Evolutionary conservation across 2,113 vertebrate genomes (phyloP), one percentile per base, ranked within the genome.

Genomic region (Mobula hypostoma): DNA sequence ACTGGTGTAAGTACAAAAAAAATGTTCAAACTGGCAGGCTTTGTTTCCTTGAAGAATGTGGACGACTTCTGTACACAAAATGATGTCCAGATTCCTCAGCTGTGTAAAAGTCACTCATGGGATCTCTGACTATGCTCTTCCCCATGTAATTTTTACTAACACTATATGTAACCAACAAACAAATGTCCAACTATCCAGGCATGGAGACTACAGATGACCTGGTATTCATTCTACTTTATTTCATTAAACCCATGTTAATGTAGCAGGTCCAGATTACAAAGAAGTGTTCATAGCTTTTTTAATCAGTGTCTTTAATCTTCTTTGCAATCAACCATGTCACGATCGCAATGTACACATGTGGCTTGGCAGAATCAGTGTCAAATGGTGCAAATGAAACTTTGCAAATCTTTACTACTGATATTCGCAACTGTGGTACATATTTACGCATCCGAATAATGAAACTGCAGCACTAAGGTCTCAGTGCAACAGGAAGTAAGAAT

Each of bases 181-280:
- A 40, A 74, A 93, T 21, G 94, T 94, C 94, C 91, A 95, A 94
- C 96, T 95, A 95, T 96, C 96, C 94, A 93, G 95, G 95, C 94
- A 94, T 95, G 94, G 94, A 94, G 96, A 95, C 95, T 94, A 94
- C 95, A 96, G 95, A 95, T 95, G 95, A 95, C 95, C 94, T 72
- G 94, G 94, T 94, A 94, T 96, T 95, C 96, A 95, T 95, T 96
- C 96, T 96, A 95, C 94, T 94, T 94, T 95, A 94, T 95, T 95
- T 95, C 94, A 94, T 96, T 96, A 96, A 96, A 96, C 96, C 95
- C 96, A 95, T 96, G 96, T 95, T 95, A 94, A 96, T 96, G 97
- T 96, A 96, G 95, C 96, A 95, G 94, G 95, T 95, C 66, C 77
- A 32, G 76, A 80, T 94, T 94, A 63, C 76, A 94, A 74, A 93